phyloP scores from a whole-genome alignment of 2,888 invertebrate genomes.

The Chesias legatella region DNA sequence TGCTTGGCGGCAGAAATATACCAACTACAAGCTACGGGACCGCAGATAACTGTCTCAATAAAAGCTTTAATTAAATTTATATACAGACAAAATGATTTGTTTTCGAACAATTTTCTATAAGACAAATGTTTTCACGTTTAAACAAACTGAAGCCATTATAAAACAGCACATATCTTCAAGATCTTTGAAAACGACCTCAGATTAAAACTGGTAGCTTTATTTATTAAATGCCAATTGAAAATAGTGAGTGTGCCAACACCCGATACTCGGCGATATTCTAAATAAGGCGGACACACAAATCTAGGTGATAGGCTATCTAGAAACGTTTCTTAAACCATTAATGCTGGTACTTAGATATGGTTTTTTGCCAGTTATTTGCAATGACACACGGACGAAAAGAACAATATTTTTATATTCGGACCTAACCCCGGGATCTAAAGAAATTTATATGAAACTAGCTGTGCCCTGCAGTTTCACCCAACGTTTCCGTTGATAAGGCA shows the following conservation, averaged over 20 bases:
- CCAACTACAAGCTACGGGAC: no score
- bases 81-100: no score
- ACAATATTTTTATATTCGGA: background rate
- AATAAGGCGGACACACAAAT: conserved; percentile 42
- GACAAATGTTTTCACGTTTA: background rate
- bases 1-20: no score
- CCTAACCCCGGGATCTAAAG: no score
- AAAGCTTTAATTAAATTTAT: no score
- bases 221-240: conserved; percentile 10
- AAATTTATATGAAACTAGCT: no score
- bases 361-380: conserved; percentile 30
- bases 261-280: background rate
- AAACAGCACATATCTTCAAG: background rate
- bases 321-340: conserved; percentile 39
- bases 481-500: no score
- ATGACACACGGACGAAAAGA: conserved; percentile 10
- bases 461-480: no score
- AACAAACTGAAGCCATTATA: background rate
- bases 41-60: no score
- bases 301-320: conserved; percentile 47
- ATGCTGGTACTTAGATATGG: conserved; percentile 35
- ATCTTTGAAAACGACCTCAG: conserved; percentile 2
- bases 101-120: background rate
- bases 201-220: background rate
- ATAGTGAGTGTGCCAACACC: background rate